These are phyloP conservation scores for Crenichthys baileyi DNA, from an alignment of 2,797 vertebrate genomes.

Conservation along the genomic window DNA sequence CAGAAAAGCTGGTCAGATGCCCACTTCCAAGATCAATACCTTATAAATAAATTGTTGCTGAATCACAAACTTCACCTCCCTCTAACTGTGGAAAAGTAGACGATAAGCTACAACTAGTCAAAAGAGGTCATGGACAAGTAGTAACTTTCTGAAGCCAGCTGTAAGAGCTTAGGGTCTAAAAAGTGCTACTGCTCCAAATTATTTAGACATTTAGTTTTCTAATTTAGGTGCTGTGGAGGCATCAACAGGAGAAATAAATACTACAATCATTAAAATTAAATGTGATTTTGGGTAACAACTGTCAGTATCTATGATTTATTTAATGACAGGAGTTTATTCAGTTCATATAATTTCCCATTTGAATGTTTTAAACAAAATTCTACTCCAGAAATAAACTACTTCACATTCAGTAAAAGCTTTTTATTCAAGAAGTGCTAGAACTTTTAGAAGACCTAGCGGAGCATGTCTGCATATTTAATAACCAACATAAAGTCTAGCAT, in stretches of 20 bases:
- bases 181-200: background rate
- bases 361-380: too few species aligned
- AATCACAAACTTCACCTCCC: background rate
- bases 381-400: too few species aligned
- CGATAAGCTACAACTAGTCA: background rate
- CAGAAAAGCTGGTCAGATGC: background rate
- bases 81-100: background rate
- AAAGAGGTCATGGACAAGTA: background rate
- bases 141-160: background rate
- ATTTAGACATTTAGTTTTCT: background rate
- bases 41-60: conserved; percentile 3
- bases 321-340: too few species aligned
- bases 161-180: background rate
- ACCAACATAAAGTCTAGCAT: too few species aligned
- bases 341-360: too few species aligned
- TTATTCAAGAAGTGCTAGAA: too few species aligned
- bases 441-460: too few species aligned
- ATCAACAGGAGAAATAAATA: background rate
- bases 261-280: background rate
- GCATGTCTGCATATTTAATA: too few species aligned
- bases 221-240: background rate
- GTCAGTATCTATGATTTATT: too few species aligned
- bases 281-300: background rate
- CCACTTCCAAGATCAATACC: background rate
- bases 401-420: too few species aligned